Conservation (phyloP, 1,140 invertebrate species). For the Bombus superbus region DNA sequence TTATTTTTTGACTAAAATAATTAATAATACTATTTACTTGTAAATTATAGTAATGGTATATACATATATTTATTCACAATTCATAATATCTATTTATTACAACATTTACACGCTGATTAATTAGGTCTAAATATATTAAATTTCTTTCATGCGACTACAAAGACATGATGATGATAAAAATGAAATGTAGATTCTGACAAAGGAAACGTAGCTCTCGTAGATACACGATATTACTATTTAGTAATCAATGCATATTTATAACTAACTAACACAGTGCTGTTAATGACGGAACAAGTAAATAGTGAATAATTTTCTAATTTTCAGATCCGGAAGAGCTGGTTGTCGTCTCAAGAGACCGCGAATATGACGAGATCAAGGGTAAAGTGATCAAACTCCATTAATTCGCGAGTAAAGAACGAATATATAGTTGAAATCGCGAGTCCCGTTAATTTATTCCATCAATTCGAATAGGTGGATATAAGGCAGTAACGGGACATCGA, state of each 20-base stretch:
- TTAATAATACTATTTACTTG: neutral
- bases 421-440: neutral
- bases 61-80: too few species aligned
- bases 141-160: too few species aligned
- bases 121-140: too few species aligned
- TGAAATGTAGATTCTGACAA: too few species aligned
- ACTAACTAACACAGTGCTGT: too few species aligned
- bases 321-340: slow-evolving; percentile 86
- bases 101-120: too few species aligned
- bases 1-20: neutral
- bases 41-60: too few species aligned
- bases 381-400: neutral
- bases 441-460: slow-evolving; percentile 43
- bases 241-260: too few species aligned
- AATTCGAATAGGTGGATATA: slow-evolving; percentile 83
- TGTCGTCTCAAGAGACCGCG: slow-evolving; percentile 84
- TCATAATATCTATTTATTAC: neutral
- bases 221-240: too few species aligned
- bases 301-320: slow-evolving; percentile 44
- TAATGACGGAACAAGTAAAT: neutral
- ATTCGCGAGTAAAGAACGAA: neutral
- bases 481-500: slow-evolving; percentile 82
- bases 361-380: slow-evolving; percentile 84
- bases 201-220: too few species aligned
- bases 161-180: too few species aligned